Conservation (phyloP, 2,888 invertebrate genomes). For the Quadroppia sp. region DNA sequence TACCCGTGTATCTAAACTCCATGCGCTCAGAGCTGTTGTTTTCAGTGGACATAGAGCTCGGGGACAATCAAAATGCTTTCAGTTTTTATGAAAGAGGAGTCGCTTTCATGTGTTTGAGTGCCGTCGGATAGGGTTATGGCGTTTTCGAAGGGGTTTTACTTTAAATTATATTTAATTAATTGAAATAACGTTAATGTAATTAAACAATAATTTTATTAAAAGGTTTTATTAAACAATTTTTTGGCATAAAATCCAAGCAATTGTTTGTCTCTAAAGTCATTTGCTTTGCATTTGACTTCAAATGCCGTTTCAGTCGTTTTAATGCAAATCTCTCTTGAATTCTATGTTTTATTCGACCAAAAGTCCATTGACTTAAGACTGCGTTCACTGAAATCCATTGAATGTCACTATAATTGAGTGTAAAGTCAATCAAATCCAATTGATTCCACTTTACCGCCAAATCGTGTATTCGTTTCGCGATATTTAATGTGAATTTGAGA, state of each 20-base stretch:
- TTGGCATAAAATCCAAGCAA: neutral
- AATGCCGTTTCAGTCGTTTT: neutral
- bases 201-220: slow-evolving; percentile 25
- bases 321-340: neutral
- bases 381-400: neutral
- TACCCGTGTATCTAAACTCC: slow-evolving; percentile 96
- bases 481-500: slow-evolving; percentile 1
- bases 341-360: neutral
- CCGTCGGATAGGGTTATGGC: neutral
- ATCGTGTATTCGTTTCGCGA: neutral
- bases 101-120: slow-evolving; percentile 73
- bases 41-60: slow-evolving; percentile 87
- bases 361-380: slow-evolving; percentile 28
- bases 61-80: slow-evolving; percentile 83
- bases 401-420: neutral
- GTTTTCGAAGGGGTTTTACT: neutral
- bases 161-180: neutral
- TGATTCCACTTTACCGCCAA: slow-evolving; percentile 10
- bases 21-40: slow-evolving; percentile 90
- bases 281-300: neutral
- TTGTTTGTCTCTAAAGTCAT: neutral
- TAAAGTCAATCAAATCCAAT: neutral
- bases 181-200: neutral
- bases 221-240: slow-evolving; percentile 4
- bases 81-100: slow-evolving; percentile 98